Base-by-base conservation (phyloP, 2,797 vertebrate species). In the Sciurus carolinensis region DNA sequence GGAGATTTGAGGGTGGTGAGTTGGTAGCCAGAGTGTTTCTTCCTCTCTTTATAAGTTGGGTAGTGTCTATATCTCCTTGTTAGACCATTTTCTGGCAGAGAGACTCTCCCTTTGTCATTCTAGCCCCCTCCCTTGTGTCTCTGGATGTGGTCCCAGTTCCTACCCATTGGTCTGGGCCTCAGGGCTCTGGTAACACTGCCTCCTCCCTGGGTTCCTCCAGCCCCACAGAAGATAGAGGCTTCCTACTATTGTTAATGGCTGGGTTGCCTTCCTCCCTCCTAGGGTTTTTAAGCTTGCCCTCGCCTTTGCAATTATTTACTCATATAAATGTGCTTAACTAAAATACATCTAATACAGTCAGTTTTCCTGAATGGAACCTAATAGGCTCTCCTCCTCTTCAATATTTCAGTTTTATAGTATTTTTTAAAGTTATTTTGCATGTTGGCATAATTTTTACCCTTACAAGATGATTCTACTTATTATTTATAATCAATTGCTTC, bases 401-500 rank as follows among this genome's bases (percentile, higher is more conserved):
- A 64, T 87, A 87, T 71, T 91, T 44, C 72, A 69, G 73, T 90
- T 88, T 72, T 73, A 47, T 67, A 71, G 20, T 82, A 14, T 73
- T 47, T 87, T 30, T 0, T 36, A 64, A 91, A 81, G 39, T 3
- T 52, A 75, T 76, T 82, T 44, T 89, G n/a, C 69, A 17, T 87
- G 30, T 47, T 44, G 50, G n/a, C 72, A 93, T 79, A 72, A 92
- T 54, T 82, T 87, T 91, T 88, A 80, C 36, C 22, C 66, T 93
- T 88, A 88, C 18, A 86, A 91, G 87, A 82, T 89, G 73, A 87
- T 71, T 93, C 42, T 84, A 39, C 54, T 84, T 95, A 93, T 72
- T 94, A 47, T 76, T 80, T 92, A 86, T 87, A 72, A 91, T 87
- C 22, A 44, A 72, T 22, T 91, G 22, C 87, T 90, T 95, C 44